Base-by-base conservation (phyloP, 2,797 vertebrate species). In the Trematomus bernacchii region DNA sequence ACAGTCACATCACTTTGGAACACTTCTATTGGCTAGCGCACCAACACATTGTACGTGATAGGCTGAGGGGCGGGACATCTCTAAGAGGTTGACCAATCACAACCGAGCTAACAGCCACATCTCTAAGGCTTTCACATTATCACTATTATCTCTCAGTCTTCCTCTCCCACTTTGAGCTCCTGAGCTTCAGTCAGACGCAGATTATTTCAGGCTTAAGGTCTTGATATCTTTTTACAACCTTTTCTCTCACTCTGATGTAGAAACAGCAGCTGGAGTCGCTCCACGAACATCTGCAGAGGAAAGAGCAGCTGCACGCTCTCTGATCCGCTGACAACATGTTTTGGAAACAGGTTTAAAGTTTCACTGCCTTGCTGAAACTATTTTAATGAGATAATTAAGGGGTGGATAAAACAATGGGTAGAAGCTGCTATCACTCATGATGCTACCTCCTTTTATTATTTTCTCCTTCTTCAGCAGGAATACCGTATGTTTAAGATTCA, bases 211-310 rank as follows among this genome's bases (percentile, higher is more conserved):
- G 69, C 64, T 66, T 75, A 68, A 87, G 68, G 87, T 89, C 91
- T 86, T 19, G 37, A 82, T 88, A 85, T 89, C 80, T 82, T 90
- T 87, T 91, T 83, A 84, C 84, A 80, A 79, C 82, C 79, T 85
- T 76, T 87, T 58, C 72, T 79, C 43, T 55, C 85, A 76, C 50
- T 60, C 51, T 89, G 44, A 54, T 83, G 86, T 87, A 79, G 76
- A 85, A 85, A 80, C 82, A 84, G 89, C 85, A 90, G 82, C 87
- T 93, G 91, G 91, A 86, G 68, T 27, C 8, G 4, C 70, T 90
- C 89, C 89, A 87, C 12, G 53, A 27, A 87, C 90, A 93, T 92
- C 91, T 94, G 90, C 73, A 66, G 57, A 63, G 21, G 71, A 23
- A 23, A 60, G 71, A 79, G 89, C 90, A 91, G 88, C 86, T 90